Percentiles rank a stretch among this genome's conserved stretches.
Conservation (phyloP, 2,113 vertebrate genomes). For the Rhagologus leucostigma region DNA sequence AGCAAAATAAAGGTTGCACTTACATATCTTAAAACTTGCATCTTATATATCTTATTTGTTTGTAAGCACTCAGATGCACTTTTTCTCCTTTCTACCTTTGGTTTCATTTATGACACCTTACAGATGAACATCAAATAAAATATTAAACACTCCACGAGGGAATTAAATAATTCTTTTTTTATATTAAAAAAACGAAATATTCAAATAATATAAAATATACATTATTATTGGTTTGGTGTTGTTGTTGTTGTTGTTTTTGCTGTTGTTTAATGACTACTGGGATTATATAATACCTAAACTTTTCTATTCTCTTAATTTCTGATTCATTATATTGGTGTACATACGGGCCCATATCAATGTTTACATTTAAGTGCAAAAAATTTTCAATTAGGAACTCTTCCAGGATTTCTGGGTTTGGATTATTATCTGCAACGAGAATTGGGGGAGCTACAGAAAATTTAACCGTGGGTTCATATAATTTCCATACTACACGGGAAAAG, state of each 20-base stretch:
- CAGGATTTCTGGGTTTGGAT: not conserved
- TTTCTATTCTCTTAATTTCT: not conserved
- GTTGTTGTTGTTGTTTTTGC: fast-evolving
- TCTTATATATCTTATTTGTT: not conserved
- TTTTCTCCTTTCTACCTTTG: not conserved
- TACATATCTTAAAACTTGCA: not conserved
- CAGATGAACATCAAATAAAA: not conserved
- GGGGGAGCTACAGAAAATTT: not conserved
- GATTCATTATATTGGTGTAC: not conserved
- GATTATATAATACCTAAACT: not conserved
- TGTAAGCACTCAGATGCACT: not conserved
- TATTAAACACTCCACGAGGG: not conserved
- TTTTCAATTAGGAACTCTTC: not conserved
- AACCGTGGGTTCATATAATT: not conserved
- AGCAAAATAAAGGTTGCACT: not conserved
- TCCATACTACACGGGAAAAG: not conserved
- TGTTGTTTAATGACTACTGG: not conserved
- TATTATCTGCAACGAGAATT: not conserved
- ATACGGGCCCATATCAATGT: not conserved
- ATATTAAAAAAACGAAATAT: not conserved
- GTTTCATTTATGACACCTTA: not conserved
- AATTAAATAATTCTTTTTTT: not conserved
- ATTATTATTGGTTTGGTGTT: not conserved
- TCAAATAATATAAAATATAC: not conserved
- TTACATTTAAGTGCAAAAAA: not conserved